Conservation (phyloP, 1,140 invertebrate species). For the Araneus ventricosus region DNA sequence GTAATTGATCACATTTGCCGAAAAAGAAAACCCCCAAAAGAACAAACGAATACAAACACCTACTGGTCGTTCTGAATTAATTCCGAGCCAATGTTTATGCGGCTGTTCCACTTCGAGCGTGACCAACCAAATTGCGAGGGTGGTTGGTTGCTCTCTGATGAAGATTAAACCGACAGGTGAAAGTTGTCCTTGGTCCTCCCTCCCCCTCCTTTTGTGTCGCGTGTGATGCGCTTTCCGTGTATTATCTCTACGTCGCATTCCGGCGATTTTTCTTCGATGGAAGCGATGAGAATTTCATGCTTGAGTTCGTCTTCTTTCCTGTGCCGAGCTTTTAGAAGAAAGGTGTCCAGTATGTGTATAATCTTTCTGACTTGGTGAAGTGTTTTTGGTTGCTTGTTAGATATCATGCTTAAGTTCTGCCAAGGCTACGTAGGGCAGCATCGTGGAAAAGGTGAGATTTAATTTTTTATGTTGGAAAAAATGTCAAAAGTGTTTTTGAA, state of each 20-base stretch:
- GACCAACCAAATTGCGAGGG: conserved; percentile 28
- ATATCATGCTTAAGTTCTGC: conserved; percentile 60
- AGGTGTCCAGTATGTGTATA: conserved; percentile 33
- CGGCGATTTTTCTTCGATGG: conserved; percentile 22
- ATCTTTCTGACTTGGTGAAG: not conserved
- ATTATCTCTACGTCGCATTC: conserved; percentile 57
- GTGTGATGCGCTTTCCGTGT: conserved; percentile 34
- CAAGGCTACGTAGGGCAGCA: conserved; percentile 18
- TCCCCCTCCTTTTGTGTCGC: not conserved
- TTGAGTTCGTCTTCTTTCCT: conserved; percentile 54
- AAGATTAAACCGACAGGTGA: conserved; percentile 51
- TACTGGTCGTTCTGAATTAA: not conserved
- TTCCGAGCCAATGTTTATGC: not conserved
- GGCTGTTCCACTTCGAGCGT: conserved; percentile 28
- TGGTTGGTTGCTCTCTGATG: conserved; percentile 26
- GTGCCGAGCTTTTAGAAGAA: not conserved
- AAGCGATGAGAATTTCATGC: conserved; percentile 48
- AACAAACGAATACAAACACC: not conserved
- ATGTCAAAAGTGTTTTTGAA: not conserved
- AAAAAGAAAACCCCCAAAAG: not conserved
- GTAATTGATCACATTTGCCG: not conserved
- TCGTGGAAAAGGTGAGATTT: conserved; percentile 43
- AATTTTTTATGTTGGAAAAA: not conserved
- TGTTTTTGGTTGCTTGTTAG: not conserved
- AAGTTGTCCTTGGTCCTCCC: conserved; percentile 52